These are phyloP conservation scores for Danio kyathit DNA, from an alignment of 2,797 vertebrate species.

Conservation along the genomic window DNA sequence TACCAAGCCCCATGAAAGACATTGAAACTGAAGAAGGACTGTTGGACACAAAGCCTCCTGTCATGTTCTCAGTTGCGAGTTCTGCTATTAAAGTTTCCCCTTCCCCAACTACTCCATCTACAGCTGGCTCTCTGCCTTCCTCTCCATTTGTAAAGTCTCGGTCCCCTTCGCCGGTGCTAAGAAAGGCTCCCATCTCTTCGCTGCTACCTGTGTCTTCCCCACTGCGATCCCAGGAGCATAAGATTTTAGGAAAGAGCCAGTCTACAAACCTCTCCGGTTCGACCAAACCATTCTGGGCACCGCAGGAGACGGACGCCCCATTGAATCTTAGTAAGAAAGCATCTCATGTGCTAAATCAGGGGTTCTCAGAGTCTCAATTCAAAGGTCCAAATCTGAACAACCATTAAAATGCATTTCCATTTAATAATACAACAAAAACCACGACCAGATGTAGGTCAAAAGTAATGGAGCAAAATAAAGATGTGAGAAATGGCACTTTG, in stretches of 20 bases:
- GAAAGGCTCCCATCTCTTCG: slow-evolving; percentile 87
- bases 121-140: slow-evolving; percentile 71
- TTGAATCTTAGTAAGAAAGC: slow-evolving; percentile 93
- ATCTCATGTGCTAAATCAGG: not conserved
- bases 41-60: slow-evolving; percentile 68
- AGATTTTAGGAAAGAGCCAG: slow-evolving; percentile 76
- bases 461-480: too few relatives aligned
- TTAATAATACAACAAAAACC: too few relatives aligned
- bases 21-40: slow-evolving; percentile 73
- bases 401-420: too few relatives aligned
- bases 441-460: too few relatives aligned
- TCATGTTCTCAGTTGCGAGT: slow-evolving; percentile 71
- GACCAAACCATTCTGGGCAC: slow-evolving; percentile 88
- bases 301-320: slow-evolving; percentile 90
- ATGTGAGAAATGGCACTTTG: too few relatives aligned
- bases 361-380: too few relatives aligned
- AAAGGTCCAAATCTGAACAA: too few relatives aligned
- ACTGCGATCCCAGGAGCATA: slow-evolving; percentile 86
- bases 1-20: slow-evolving; percentile 60
- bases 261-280: slow-evolving; percentile 78
- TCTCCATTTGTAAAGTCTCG: slow-evolving; percentile 68
- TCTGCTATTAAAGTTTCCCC: slow-evolving; percentile 68
- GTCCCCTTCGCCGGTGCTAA: slow-evolving; percentile 85
- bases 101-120: slow-evolving; percentile 72
- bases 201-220: slow-evolving; percentile 85